Conservation (phyloP, 1,140 invertebrate species). For the Cydia amplana region DNA sequence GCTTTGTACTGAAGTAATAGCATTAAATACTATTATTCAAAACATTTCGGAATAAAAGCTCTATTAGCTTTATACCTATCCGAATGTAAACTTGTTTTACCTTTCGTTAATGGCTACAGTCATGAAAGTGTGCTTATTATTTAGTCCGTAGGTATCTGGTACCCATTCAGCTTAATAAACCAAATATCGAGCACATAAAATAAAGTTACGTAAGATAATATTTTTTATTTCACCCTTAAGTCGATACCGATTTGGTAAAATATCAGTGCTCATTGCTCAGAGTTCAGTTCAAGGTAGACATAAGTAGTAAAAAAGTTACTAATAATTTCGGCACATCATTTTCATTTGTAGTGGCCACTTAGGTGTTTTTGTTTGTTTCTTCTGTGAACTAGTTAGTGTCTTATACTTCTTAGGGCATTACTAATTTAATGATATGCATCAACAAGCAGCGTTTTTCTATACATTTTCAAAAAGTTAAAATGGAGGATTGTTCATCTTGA, state of each 20-base stretch:
- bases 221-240: neutral
- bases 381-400: conserved; percentile 37
- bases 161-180: too few species aligned
- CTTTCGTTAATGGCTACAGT: too few species aligned
- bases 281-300: conserved; percentile 54
- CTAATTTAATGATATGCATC: neutral
- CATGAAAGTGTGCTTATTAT: too few species aligned
- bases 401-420: conserved; percentile 31
- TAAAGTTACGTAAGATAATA: neutral
- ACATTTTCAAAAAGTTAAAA: too few species aligned
- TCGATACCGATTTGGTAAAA: neutral
- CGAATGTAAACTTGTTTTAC: too few species aligned
- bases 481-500: too few species aligned
- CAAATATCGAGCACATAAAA: too few species aligned
- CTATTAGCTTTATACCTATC: too few species aligned
- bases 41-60: too few species aligned
- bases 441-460: neutral
- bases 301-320: conserved; percentile 4
- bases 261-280: neutral
- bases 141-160: too few species aligned
- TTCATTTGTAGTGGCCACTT: conserved; percentile 56
- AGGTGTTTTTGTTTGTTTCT: conserved; percentile 45
- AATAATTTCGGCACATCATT: conserved; percentile 45
- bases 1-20: conserved; percentile 50
- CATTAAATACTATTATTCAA: neutral